Conservation (phyloP, 2,797 vertebrate species). For the Scarus forsteni region DNA sequence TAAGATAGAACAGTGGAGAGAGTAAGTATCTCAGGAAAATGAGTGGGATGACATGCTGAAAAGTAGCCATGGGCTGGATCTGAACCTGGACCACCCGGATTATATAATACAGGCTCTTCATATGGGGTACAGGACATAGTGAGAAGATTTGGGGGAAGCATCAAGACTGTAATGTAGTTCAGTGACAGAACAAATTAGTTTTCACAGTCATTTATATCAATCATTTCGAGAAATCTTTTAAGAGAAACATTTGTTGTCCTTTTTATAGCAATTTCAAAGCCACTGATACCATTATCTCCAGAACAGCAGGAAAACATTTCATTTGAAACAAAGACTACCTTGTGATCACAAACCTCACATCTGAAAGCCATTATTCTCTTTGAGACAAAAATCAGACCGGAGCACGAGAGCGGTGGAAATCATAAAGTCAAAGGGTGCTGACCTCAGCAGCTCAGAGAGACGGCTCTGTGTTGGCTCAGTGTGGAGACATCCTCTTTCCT, state of each 20-base stretch:
- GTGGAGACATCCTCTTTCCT: slow-evolving; percentile 60
- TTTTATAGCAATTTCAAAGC: slow-evolving; percentile 12
- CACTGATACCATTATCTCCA: slow-evolving; percentile 19
- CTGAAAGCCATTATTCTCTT: slow-evolving; percentile 71
- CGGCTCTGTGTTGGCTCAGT: slow-evolving; percentile 51
- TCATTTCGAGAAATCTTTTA: too few relatives aligned
- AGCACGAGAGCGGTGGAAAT: slow-evolving; percentile 42
- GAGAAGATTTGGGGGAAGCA: neutral
- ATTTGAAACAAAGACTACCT: slow-evolving; percentile 30
- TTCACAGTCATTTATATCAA: slow-evolving; percentile 11
- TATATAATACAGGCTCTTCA: too few relatives aligned
- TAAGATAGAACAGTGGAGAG: too few relatives aligned
- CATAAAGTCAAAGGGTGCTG: slow-evolving; percentile 63
- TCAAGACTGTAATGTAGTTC: slow-evolving; percentile 8
- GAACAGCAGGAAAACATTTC: slow-evolving; percentile 32
- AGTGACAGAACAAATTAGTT: slow-evolving; percentile 20
- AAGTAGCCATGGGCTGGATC: too few relatives aligned
- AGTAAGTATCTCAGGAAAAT: too few relatives aligned
- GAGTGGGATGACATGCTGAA: too few relatives aligned
- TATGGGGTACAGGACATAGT: neutral
- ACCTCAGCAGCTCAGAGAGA: slow-evolving; percentile 64
- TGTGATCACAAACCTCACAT: slow-evolving; percentile 47
- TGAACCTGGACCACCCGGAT: too few relatives aligned
- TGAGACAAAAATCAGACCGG: slow-evolving; percentile 45
- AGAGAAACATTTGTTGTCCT: slow-evolving; percentile 15